Evolutionary conservation across 2,113 vertebrate genomes (phyloP).

Genomic region (Microcebus jonahi): DNA sequence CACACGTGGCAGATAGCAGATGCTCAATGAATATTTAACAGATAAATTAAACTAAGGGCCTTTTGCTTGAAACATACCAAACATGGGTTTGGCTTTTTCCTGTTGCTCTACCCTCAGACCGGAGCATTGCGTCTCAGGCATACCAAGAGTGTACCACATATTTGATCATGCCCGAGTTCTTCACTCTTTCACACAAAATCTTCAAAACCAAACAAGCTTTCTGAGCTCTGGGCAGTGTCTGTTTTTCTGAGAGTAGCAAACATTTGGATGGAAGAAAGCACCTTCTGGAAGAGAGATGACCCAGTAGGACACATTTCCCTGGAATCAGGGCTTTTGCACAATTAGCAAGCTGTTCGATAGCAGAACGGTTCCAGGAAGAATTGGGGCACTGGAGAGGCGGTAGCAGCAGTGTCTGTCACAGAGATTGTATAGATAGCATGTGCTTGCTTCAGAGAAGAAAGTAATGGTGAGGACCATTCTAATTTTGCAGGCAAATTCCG

Average conservation of each 20-base stretch:
- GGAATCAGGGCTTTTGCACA: background rate
- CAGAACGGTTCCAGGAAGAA: background rate
- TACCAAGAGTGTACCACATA: background rate
- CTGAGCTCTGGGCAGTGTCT: background rate
- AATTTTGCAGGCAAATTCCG: background rate
- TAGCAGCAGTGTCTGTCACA: background rate
- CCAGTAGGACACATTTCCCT: background rate
- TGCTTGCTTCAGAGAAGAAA: background rate
- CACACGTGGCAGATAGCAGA: background rate
- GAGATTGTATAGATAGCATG: too few relatives aligned
- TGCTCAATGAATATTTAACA: background rate
- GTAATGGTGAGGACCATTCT: accelerated
- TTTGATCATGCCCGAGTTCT: background rate
- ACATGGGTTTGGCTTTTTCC: background rate
- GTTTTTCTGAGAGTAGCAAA: background rate
- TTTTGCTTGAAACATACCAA: background rate
- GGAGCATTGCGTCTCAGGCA: background rate
- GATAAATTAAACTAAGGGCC: background rate
- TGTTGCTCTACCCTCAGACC: too few relatives aligned
- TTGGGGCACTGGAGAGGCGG: background rate
- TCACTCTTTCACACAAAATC: background rate
- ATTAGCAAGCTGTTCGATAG: background rate
- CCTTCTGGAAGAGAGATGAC: background rate
- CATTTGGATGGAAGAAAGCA: background rate
- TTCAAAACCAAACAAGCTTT: background rate